phyloP scores from a whole-genome alignment of 1,140 invertebrate species.

The Tetramorium parvispinum region DNA sequence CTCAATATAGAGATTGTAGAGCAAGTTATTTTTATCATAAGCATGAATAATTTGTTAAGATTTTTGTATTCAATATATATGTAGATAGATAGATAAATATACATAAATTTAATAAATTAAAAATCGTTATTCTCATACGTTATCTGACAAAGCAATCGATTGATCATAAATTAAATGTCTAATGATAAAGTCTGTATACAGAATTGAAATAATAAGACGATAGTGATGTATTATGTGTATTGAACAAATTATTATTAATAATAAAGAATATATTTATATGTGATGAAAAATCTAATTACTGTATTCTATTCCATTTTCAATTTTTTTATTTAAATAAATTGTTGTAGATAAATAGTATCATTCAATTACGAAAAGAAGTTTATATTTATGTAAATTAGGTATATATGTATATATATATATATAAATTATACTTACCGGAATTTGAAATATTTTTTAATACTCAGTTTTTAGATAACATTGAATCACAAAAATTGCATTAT shows the following conservation, averaged over 20 bases:
- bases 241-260: conserved; percentile 54
- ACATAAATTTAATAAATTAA: conserved; percentile 28
- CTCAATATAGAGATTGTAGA: conserved; percentile 43
- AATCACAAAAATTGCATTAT: background rate
- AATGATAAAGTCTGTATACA: conserved; percentile 33
- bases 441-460: background rate
- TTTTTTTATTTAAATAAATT: background rate
- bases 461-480: background rate
- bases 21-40: conserved; percentile 41
- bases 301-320: background rate
- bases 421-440: background rate
- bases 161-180: conserved; percentile 3
- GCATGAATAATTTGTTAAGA: conserved; percentile 43
- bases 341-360: background rate
- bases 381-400: background rate
- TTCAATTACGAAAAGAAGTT: background rate
- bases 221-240: conserved; percentile 40
- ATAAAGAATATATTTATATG: conserved; percentile 73
- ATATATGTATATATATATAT: background rate
- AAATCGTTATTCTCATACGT: conserved; percentile 1
- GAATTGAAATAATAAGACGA: conserved; percentile 27
- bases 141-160: background rate
- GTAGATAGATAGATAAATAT: conserved; percentile 12
- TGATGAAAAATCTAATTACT: background rate
- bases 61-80: conserved; percentile 44